Evolutionary conservation across 2,888 invertebrate species (phyloP).

Genomic region (Eupithecia vulgata): DNA sequence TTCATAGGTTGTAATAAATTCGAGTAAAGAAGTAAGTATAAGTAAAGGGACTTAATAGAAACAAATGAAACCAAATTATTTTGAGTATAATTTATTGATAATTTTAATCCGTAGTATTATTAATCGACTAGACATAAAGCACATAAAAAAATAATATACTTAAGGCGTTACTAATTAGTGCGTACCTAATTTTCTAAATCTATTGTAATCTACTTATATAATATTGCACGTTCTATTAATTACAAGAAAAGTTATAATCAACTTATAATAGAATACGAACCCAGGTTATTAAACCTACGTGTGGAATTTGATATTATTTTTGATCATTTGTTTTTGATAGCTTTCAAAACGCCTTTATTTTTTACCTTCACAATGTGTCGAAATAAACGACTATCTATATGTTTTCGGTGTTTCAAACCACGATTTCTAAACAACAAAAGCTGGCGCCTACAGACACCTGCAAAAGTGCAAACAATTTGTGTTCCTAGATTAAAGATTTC

Average conservation of each 20-base stretch:
- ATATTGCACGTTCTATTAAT: not conserved
- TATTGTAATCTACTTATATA: not conserved
- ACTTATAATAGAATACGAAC: not conserved
- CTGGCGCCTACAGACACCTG: constrained; percentile 11
- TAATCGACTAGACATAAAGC: not conserved
- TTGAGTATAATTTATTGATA: constrained; percentile 5
- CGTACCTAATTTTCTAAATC: not conserved
- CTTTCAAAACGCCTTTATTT: not conserved
- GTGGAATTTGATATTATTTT: not conserved
- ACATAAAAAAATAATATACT: not conserved
- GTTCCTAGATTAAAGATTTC: not conserved
- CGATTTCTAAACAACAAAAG: constrained; percentile 6
- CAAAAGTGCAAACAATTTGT: constrained; percentile 10
- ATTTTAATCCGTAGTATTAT: not conserved
- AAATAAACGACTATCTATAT: not conserved
- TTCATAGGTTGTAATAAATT: too few species aligned
- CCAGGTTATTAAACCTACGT: not conserved
- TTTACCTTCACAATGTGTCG: not conserved
- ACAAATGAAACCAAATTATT: not conserved
- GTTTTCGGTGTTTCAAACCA: not conserved
- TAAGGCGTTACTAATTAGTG: not conserved
- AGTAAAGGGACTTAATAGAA: not conserved
- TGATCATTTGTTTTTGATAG: not conserved
- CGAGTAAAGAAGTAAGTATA: not conserved
- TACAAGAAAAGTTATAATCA: not conserved